Base-by-base conservation (phyloP, 1,140 invertebrate genomes). In the Globodera rostochiensis region DNA sequence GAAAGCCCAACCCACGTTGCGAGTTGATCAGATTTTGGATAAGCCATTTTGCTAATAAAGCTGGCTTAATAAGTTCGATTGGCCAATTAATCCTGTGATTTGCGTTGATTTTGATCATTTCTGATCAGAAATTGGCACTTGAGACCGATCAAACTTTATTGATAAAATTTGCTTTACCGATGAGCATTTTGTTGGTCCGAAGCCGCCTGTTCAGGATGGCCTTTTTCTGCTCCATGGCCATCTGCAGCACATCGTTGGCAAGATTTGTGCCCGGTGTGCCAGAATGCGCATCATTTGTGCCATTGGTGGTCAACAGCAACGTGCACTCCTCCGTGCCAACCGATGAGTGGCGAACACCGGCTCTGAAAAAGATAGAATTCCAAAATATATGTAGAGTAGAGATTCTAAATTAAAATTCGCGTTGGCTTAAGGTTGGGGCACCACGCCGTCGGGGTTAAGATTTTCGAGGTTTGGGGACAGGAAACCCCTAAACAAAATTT, bases 161-260 rank as follows among this genome's bases (percentile, higher is more conserved):
- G 66, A 4, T 19, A 19, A 53, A 19, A 45, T 67, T 0, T 3
- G 5, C 66, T 9, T 25, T 66, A 73, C 76, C 86, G 60, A 88
- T 88, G 9, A 88, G 75, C 87, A 88, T 88, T 13, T 83, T 70
- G 77, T 89, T 89, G 2, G 88, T 90, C 21, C 88, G 80, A 57
- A 88, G 83, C 50, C 88, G 82, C 21, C 88, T 66, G 71, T 81
- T 89, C 8, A 87, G 71, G 5, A 79, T 79, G 7, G 53, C 49
- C 36, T 77, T 69, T 13, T 86, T 82, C 53, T 86, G 85, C 49
- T 86, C 85, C 53, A 78, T 36, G 57, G 74, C 67, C 1, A 84
- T 11, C 25, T 80, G 70, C 25, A 78, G n/a, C n/a, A 21, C 76
- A 15, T 70, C 76, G 46, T 76, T 66, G 36, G 53, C 19, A 60